Evolutionary conservation across 2,888 invertebrate species (phyloP).

Genomic region (Rhamphomyia laevipes): DNA sequence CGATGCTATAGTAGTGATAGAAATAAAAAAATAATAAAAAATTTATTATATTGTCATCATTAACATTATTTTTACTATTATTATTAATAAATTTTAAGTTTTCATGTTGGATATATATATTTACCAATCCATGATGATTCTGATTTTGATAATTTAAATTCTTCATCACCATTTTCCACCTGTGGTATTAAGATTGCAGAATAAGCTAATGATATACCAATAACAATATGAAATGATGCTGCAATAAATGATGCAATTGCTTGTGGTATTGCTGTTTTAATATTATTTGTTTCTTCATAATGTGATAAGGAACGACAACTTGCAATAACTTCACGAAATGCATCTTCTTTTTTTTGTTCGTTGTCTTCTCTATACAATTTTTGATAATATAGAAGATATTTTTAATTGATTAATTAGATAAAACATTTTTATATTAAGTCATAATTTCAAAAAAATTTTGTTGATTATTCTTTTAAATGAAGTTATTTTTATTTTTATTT

Average conservation of each 20-base stretch:
- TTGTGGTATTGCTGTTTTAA: slow-evolving; percentile 38
- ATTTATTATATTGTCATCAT: background rate
- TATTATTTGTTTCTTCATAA: slow-evolving; percentile 34
- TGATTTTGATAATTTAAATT: slow-evolving; percentile 23
- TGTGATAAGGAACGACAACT: slow-evolving; percentile 37
- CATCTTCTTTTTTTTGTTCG: slow-evolving; percentile 31
- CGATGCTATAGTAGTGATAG: slow-evolving; percentile 43
- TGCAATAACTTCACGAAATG: slow-evolving; percentile 37
- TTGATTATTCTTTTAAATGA: too few relatives aligned
- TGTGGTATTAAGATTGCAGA: slow-evolving; percentile 46
- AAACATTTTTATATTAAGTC: too few relatives aligned
- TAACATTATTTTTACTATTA: background rate
- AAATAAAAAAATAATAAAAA: slow-evolving; percentile 17
- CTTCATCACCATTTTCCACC: slow-evolving; percentile 12
- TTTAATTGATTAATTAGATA: too few relatives aligned
- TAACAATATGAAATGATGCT: slow-evolving; percentile 46
- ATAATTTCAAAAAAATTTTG: too few relatives aligned
- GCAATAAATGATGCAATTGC: slow-evolving; percentile 41
- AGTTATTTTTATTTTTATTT: too few relatives aligned
- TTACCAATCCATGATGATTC: slow-evolving; percentile 44
- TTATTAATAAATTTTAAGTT: too few relatives aligned
- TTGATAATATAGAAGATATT: too few relatives aligned
- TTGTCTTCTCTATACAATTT: slow-evolving; percentile 20
- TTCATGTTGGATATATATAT: too few relatives aligned
- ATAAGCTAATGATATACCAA: slow-evolving; percentile 46